Evolutionary conservation across 2,888 invertebrate species (phyloP).

Genomic region (Agrilus biguttatus): DNA sequence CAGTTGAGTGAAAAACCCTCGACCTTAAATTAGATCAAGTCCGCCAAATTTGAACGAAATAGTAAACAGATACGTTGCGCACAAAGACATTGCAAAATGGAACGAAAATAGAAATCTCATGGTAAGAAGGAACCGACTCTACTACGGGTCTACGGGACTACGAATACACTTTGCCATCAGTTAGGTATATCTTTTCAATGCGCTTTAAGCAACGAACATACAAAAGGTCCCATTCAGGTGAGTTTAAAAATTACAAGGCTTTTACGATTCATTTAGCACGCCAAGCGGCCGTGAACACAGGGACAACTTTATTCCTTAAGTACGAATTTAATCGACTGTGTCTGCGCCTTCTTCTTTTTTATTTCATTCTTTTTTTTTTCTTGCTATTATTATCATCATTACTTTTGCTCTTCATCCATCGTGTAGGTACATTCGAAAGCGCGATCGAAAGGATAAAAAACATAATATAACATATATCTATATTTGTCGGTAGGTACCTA

Average conservation of each 20-base stretch:
- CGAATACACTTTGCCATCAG: conserved; percentile 3
- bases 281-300: conserved; percentile 17
- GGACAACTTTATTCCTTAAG: conserved; percentile 13
- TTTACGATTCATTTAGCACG: conserved; percentile 24
- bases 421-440: too few relatives aligned
- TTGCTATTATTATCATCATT: too few relatives aligned
- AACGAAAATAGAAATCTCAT: neutral
- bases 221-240: conserved; percentile 8
- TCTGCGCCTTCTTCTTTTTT: too few relatives aligned
- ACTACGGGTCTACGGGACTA: conserved; percentile 3
- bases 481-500: too few relatives aligned
- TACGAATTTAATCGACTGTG: conserved; percentile 12
- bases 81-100: neutral
- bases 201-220: conserved; percentile 5
- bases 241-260: conserved; percentile 19
- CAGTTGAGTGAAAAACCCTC: conserved; percentile 11
- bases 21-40: conserved; percentile 3
- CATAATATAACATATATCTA: too few relatives aligned
- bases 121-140: too few relatives aligned
- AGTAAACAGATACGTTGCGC: neutral
- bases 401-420: too few relatives aligned
- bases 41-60: conserved; percentile 5
- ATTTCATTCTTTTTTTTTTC: too few relatives aligned
- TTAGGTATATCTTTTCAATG: too few relatives aligned
- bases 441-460: too few relatives aligned